Evolutionary conservation across 2,113 vertebrate species (phyloP), one percentile per base, ranked within the genome.

Genomic region (Spea multiplicata): DNA sequence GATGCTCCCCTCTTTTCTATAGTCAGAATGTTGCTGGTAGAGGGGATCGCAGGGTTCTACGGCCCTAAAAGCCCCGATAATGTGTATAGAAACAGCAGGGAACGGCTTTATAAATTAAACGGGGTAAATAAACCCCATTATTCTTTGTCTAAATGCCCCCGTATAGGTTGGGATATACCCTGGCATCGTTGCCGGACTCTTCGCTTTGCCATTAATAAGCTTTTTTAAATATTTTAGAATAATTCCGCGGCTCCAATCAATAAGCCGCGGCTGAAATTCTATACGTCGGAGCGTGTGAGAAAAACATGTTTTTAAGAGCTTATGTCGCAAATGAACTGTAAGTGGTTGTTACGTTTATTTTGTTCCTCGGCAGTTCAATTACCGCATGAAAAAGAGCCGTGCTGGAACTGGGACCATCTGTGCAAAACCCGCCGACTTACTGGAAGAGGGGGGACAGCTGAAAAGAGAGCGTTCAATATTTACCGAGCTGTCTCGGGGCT

Each of bases 401-500:
- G 57, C 13, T 8, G 46, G 67, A 48, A 64, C 67, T 6, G 57
- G 59, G 45, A 70, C 46, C 76, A 71, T 71, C 67, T 78, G 68
- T 62, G 76, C 50, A 52, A 46, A 78, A 78, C 68, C 64, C 71
- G 76, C 64, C 61, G 12, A 62, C 55, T 71, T 48, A 71, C 55
- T 62, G 76, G 49, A 78, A 78, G 53, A 65, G n/a, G 66, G 45
- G 52, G 67, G 14, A 50, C 44, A 61, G 47, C 55, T 53, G 64
- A 78, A 68, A 47, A 67, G 50, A 57, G 75, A 66, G 61, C 67
- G 65, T 78, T 78, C 76, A 78, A 78, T 78, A 78, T 78, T 78
- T 64, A 78, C 76, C 59, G 76, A 71, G 52, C 55, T 52, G 76
- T 78, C 76, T 78, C 67, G 71, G 65, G 14, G 67, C 76, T 65